These are phyloP conservation scores for Chaenocephalus aceratus DNA, from an alignment of 2,113 vertebrate genomes.

Conservation along the genomic window DNA sequence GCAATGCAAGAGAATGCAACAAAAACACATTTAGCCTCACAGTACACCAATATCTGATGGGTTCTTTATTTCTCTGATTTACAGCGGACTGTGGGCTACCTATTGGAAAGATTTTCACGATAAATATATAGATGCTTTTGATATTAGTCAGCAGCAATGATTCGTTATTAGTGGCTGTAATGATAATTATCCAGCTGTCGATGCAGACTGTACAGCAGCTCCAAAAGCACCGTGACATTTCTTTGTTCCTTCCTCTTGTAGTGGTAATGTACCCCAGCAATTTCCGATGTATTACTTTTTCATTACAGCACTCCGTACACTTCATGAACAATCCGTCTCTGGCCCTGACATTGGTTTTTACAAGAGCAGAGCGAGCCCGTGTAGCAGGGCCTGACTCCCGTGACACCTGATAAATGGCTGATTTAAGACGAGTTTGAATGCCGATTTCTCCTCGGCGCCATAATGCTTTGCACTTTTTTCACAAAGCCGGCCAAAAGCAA, in stretches of 20 bases:
- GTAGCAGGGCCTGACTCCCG: not conserved
- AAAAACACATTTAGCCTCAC: conserved; percentile 9
- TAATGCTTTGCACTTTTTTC: not conserved
- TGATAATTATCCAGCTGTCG: not conserved
- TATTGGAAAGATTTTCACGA: not conserved
- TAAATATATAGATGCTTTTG: not conserved
- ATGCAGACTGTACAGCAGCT: not conserved
- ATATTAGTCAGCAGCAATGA: not conserved
- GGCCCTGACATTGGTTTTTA: conserved; percentile 7
- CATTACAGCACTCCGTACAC: conserved; percentile 1
- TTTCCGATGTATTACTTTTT: conserved; percentile 11
- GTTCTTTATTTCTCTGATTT: not conserved
- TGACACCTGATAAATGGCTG: conserved; percentile 22
- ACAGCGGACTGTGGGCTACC: not conserved
- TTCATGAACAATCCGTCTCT: conserved; percentile 11
- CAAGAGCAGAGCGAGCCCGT: conserved; percentile 5
- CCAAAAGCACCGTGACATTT: not conserved
- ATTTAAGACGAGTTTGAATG: conserved; percentile 32
- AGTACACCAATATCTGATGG: not conserved
- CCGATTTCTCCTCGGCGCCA: not conserved
- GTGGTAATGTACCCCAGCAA: not conserved
- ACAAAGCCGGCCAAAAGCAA: conserved; percentile 5
- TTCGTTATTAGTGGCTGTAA: not conserved
- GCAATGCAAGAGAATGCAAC: conserved; percentile 3
- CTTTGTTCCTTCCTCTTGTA: conserved; percentile 11